These are phyloP conservation scores for Madoqua kirkii DNA, from an alignment of 2,113 vertebrate genomes.

Conservation along the genomic window DNA sequence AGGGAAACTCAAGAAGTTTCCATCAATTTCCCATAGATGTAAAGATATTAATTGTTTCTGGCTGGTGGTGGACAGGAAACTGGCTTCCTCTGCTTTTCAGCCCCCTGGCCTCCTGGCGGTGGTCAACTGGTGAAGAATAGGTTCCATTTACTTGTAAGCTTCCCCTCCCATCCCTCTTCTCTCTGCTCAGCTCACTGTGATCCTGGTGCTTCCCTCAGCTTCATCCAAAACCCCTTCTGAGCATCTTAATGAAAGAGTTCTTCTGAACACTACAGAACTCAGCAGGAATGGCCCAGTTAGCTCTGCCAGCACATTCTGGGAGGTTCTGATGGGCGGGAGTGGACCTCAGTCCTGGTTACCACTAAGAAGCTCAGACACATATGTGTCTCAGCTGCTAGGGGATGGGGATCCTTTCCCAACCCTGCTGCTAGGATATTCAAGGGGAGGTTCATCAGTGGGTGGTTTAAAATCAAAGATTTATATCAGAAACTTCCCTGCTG, in stretches of 20 bases:
- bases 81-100: neutral
- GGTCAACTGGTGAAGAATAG: neutral
- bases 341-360: neutral
- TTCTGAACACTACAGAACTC: neutral
- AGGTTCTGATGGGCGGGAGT: neutral
- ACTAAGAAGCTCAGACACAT: neutral
- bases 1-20: neutral
- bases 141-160: neutral
- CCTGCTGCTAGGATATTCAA: neutral
- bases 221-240: neutral
- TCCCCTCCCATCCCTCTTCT: neutral
- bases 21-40: neutral
- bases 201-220: neutral
- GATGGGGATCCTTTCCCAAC: neutral
- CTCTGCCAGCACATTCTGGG: neutral
- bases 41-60: neutral
- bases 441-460: neutral
- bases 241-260: neutral
- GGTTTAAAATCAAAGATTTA: neutral
- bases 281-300: neutral
- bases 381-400: neutral
- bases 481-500: neutral
- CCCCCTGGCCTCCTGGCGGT: neutral
- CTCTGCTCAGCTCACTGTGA: neutral
- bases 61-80: neutral